phyloP scores from a whole-genome alignment of 2,797 vertebrate genomes.

The Meriones psammophilus region DNA sequence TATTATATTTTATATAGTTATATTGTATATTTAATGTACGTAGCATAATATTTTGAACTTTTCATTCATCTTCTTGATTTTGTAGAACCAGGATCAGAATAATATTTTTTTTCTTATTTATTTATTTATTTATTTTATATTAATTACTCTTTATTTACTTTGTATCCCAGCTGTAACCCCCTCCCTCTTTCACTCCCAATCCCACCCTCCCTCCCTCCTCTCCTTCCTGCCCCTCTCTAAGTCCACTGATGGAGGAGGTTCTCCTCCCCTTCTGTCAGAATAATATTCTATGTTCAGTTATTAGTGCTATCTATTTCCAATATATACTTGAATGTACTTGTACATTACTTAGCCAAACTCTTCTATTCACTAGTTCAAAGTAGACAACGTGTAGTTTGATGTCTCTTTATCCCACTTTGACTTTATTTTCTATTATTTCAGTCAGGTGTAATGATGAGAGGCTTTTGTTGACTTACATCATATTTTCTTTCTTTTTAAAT shows the following conservation, averaged over 20 bases:
- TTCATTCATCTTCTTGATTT: constrained; percentile 20
- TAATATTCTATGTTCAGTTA: not conserved
- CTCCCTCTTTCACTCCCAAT: too few species aligned
- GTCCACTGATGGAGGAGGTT: too few species aligned
- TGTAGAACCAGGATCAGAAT: not conserved
- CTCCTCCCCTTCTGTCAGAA: too few species aligned
- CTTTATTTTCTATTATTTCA: not conserved
- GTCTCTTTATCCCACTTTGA: not conserved
- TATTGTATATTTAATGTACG: not conserved
- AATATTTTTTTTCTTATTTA: too few species aligned
- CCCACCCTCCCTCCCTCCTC: too few species aligned
- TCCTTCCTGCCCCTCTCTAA: too few species aligned
- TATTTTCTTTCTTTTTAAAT: too few species aligned
- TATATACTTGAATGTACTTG: too few species aligned
- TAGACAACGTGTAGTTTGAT: not conserved
- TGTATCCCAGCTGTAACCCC: too few species aligned
- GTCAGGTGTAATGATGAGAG: not conserved
- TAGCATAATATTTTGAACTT: constrained; percentile 28
- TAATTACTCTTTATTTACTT: too few species aligned
- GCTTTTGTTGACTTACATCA: not conserved
- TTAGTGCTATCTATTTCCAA: not conserved
- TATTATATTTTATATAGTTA: not conserved
- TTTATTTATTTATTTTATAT: too few species aligned
- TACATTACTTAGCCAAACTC: not conserved
- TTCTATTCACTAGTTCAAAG: not conserved